Evolutionary conservation across 2,113 vertebrate species (phyloP).

Genomic region (Dipodomys stephensi): DNA sequence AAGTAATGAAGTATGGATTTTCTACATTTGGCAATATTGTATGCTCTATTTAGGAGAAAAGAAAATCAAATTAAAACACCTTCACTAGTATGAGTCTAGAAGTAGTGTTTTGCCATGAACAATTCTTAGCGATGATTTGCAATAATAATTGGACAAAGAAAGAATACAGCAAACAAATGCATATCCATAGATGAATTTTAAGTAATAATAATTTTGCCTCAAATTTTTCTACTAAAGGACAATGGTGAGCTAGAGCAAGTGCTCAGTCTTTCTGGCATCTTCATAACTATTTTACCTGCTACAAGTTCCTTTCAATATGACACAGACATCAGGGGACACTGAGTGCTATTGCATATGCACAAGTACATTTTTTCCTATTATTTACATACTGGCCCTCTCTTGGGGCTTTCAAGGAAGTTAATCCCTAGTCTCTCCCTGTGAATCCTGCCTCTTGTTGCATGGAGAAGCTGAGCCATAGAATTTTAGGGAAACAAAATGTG

Average conservation of each 20-base stretch:
- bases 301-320: not conserved
- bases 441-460: not conserved
- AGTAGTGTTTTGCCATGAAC: not conserved
- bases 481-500: conserved; percentile 30
- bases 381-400: not conserved
- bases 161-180: not conserved
- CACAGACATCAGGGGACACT: not conserved
- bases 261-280: not conserved
- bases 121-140: not conserved
- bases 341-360: not conserved
- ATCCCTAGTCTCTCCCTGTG: not conserved
- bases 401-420: conserved; percentile 9
- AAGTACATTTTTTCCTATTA: not conserved
- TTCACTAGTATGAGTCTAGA: not conserved
- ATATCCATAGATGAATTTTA: not conserved
- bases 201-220: not conserved
- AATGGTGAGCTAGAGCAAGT: conserved; percentile 1
- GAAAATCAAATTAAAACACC: not conserved
- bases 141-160: not conserved
- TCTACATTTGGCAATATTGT: conserved; percentile 24
- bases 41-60: conserved; percentile 27
- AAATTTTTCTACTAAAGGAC: not conserved
- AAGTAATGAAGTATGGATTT: not conserved
- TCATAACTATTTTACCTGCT: not conserved
- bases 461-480: not conserved